Conservation (phyloP, 2,797 vertebrate genomes). For the Pogoniulus pusillus region DNA sequence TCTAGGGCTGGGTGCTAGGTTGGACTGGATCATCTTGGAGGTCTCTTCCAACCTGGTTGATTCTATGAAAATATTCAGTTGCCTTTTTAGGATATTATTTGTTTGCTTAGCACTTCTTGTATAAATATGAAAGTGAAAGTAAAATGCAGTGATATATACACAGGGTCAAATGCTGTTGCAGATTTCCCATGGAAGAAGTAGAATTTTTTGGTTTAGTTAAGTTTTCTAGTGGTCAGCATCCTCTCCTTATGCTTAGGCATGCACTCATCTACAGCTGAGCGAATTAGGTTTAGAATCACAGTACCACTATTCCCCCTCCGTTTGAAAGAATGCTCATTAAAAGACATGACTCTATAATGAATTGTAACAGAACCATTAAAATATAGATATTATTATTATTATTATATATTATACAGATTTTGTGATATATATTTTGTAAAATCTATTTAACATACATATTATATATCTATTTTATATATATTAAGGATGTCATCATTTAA, state of each 20-base stretch:
- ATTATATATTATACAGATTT: too few relatives aligned
- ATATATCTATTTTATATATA: too few relatives aligned
- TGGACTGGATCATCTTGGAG: too few relatives aligned
- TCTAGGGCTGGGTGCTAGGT: too few relatives aligned
- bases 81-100: neutral
- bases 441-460: too few relatives aligned
- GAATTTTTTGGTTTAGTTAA: neutral
- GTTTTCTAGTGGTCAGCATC: neutral
- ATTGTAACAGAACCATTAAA: neutral
- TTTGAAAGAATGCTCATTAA: neutral
- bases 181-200: neutral
- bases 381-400: neutral
- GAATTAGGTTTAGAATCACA: neutral
- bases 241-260: neutral
- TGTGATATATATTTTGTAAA: too few relatives aligned
- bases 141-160: neutral
- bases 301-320: neutral
- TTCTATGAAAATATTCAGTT: too few relatives aligned
- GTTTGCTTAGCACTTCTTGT: constrained; percentile 10
- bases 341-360: neutral
- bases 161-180: neutral
- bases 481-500: neutral
- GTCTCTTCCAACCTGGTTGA: too few relatives aligned
- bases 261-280: neutral
- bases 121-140: neutral